Evolutionary conservation across 2,113 vertebrate species (phyloP).

Genomic region (Phoxinus phoxinus): DNA sequence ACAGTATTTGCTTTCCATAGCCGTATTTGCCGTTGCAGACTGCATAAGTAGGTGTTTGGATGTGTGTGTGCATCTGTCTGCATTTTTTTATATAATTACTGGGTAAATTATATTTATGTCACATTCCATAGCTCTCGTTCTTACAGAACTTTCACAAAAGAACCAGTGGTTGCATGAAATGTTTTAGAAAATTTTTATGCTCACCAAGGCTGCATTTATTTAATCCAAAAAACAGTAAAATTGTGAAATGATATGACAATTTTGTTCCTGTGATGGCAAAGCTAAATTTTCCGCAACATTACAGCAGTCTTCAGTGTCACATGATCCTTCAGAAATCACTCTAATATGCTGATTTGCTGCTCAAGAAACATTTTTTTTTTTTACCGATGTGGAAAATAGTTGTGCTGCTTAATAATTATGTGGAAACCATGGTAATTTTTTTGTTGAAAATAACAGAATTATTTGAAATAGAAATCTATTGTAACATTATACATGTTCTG

Average conservation of each 20-base stretch:
- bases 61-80: constrained; percentile 30
- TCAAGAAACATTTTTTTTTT: too few relatives aligned
- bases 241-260: neutral
- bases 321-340: neutral
- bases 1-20: constrained; percentile 20
- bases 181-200: neutral
- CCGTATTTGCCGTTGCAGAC: neutral
- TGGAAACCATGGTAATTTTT: neutral
- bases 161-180: neutral
- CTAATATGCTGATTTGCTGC: neutral
- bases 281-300: neutral
- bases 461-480: neutral
- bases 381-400: neutral
- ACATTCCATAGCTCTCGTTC: neutral
- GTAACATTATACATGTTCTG: neutral
- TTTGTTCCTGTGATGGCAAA: neutral
- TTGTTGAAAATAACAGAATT: neutral
- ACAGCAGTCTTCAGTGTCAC: neutral
- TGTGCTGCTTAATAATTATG: neutral
- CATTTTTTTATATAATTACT: constrained; percentile 19
- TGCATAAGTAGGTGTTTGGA: neutral
- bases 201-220: neutral
- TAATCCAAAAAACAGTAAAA: neutral
- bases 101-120: neutral
- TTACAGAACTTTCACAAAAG: neutral